Evolutionary conservation across 2,797 vertebrate genomes (phyloP).

Genomic region (Apodemus agrarius): DNA sequence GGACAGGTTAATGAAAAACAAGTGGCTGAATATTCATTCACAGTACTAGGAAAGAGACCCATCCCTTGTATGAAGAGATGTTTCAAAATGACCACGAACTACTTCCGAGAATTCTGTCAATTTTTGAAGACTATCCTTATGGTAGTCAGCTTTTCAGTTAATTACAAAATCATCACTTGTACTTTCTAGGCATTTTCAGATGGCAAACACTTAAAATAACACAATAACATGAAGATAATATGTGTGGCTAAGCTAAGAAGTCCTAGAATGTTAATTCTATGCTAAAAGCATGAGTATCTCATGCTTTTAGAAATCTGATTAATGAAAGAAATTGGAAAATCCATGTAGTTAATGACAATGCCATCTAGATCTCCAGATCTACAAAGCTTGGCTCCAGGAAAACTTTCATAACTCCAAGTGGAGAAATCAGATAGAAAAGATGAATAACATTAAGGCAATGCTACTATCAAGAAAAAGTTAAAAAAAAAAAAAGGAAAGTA

Average conservation of each 20-base stretch:
- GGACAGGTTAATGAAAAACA: constrained; percentile 1
- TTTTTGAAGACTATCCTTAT: constrained; percentile 11
- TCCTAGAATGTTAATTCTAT: not conserved
- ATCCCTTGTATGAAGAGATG: not conserved
- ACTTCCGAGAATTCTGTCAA: constrained; percentile 19
- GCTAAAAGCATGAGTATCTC: not conserved
- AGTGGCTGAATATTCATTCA: not conserved
- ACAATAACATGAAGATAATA: constrained; percentile 24
- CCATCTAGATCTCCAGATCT: not conserved
- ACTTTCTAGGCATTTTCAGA: constrained; percentile 37
- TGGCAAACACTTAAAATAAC: constrained; percentile 23
- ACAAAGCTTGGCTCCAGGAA: not conserved
- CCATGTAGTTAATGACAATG: not conserved
- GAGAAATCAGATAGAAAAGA: not conserved
- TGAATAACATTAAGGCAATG: constrained; percentile 25
- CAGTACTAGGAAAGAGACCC: not conserved
- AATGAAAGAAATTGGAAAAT: constrained; percentile 45
- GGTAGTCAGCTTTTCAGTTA: constrained; percentile 14
- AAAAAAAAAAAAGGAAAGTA: not conserved
- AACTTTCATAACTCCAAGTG: not conserved
- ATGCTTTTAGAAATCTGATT: constrained; percentile 27
- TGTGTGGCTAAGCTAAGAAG: not conserved
- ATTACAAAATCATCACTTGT: constrained; percentile 3
- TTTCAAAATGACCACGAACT: constrained; percentile 27
- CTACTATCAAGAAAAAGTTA: not conserved